Base-by-base conservation (phyloP, 2,888 invertebrate genomes). In the Arctia plantaginis region DNA sequence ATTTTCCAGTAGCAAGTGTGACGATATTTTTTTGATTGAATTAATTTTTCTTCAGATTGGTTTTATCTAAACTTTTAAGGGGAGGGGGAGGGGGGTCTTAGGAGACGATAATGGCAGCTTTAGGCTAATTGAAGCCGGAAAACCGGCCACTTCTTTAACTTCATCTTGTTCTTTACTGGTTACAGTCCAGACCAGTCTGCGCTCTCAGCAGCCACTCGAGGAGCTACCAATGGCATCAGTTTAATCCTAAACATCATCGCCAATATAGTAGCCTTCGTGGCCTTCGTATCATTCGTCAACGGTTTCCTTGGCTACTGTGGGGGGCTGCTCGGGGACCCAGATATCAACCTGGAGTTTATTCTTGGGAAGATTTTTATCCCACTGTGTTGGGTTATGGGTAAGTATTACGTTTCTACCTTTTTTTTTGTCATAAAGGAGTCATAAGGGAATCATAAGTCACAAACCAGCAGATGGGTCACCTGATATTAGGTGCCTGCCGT, bases 341-440 rank as follows among this genome's bases (percentile, higher is more conserved):
- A 94, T 0, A 87, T 97, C 74, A 96, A 96, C 69, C 94, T 98
- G 23, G 97, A 99, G 96, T 96, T 97, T 92, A 94, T 99, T 20
- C 96, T 99, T 72, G 98, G 99, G 0, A 99, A 99, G 92, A 87
- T 99, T 0, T 99, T 99, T 89, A 98, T 98, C 87, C 99, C 99
- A 0, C 89, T 99, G 0, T 98, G 98, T 70, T 99, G 97, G 96
- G 89, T 98, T 20, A 98, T 99, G 97, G 99, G 98, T 83, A 71
- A 87, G 93, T 86, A 47, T 23, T 27, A 44, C 30, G 10, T 8
- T n/a, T 51, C 1, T n/a, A 10, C 23, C 51, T 10, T 2, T 23
- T 7, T 23, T n/a, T n/a, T n/a, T n/a, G n/a, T n/a, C n/a, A n/a
- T n/a, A n/a, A n/a, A n/a, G 8, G 41, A 20, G 8, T 51, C 33